A percentile compares a stretch with the other conserved stretches of the same genome.
phyloP scores from a whole-genome alignment of 64 coral and sea anemone genomes.

The Orbicella faveolata region DNA sequence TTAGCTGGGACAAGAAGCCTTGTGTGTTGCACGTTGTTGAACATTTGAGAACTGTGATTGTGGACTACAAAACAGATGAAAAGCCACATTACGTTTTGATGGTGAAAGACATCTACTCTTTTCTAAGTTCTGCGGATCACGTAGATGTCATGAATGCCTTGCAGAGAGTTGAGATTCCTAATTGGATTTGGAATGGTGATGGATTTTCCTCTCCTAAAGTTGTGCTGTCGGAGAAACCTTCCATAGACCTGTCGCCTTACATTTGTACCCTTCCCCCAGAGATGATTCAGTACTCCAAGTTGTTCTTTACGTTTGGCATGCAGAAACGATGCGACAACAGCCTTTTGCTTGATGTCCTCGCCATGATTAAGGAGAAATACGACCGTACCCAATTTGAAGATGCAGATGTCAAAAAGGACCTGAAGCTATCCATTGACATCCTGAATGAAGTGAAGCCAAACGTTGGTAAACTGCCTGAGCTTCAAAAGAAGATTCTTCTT shows the following conservation, averaged over 20 bases:
- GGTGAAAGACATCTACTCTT: constrained; percentile 38
- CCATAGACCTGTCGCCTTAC: constrained; percentile 61
- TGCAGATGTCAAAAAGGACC: constrained; percentile 63
- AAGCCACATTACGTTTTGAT: constrained; percentile 39
- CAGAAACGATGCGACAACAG: constrained; percentile 8
- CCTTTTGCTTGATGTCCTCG: constrained; percentile 57
- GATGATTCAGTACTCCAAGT: not conserved
- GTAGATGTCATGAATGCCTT: not conserved
- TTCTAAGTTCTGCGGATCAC: not conserved
- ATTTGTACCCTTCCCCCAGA: constrained; percentile 57
- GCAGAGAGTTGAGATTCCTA: not conserved
- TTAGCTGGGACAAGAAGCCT: constrained; percentile 69
- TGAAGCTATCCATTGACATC: constrained; percentile 64
- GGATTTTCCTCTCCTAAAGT: constrained; percentile 68
- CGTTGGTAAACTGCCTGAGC: not conserved
- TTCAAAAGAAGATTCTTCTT: constrained; percentile 56
- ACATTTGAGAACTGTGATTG: constrained; percentile 56
- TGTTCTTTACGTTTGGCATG: constrained; percentile 59
- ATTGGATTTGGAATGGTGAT: constrained; percentile 95
- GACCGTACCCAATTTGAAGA: not conserved
- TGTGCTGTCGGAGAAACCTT: constrained; percentile 41
- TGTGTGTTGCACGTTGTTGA: constrained; percentile 23
- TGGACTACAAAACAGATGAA: constrained; percentile 42
- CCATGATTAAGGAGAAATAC: constrained; percentile 67
- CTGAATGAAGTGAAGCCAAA: constrained; percentile 63